phyloP scores from a whole-genome alignment of 2,113 vertebrate species.

The Tachysurus vachellii region DNA sequence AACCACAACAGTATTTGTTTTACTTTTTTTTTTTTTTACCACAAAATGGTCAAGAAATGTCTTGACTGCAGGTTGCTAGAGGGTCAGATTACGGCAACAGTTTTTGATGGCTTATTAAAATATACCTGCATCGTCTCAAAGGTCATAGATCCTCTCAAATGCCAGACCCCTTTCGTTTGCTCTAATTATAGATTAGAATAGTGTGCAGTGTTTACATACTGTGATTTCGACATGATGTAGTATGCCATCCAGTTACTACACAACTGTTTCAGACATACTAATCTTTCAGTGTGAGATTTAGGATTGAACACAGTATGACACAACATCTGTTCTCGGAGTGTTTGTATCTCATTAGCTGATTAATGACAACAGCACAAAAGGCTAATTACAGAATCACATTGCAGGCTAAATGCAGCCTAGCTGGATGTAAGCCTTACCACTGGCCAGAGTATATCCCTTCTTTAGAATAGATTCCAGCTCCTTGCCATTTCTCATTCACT shows the following conservation, averaged over 20 bases:
- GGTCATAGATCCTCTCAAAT: neutral
- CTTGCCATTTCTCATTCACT: neutral
- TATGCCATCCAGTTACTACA: constrained; percentile 1
- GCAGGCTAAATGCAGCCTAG: constrained; percentile 59
- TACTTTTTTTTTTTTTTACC: neutral
- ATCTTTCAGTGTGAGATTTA: neutral
- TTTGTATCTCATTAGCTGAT: constrained; percentile 57
- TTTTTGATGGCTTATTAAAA: neutral
- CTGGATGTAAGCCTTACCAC: constrained; percentile 17
- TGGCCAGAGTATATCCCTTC: neutral
- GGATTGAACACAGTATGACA: constrained; percentile 11
- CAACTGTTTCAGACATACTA: constrained; percentile 17
- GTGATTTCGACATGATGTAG: constrained; percentile 14
- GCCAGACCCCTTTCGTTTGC: constrained; percentile 23
- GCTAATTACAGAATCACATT: constrained; percentile 57
- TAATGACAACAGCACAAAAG: constrained; percentile 52
- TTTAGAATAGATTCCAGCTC: neutral
- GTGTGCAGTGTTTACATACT: constrained; percentile 12
- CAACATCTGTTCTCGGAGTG: constrained; percentile 26
- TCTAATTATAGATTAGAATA: constrained; percentile 9
- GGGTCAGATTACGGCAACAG: neutral
- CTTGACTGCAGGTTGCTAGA: neutral
- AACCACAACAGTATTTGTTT: neutral
- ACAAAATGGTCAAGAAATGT: neutral
- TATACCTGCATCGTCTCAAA: constrained; percentile 9